Evolutionary conservation across 2,113 vertebrate species (phyloP).

Genomic region (Cepphus grylle): DNA sequence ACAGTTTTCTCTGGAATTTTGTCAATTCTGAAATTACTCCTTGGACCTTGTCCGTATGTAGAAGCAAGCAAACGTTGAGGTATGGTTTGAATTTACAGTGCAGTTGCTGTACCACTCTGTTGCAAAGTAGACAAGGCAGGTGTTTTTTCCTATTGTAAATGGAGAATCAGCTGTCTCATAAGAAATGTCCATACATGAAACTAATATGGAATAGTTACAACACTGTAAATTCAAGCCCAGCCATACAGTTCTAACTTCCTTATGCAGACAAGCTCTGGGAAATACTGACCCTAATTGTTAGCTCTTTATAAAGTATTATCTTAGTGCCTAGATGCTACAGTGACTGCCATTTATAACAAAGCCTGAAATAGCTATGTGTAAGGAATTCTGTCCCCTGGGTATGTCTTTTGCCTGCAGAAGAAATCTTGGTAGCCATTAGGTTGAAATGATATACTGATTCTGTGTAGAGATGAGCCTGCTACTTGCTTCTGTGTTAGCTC

Average conservation of each 20-base stretch:
- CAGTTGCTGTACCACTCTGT: not conserved
- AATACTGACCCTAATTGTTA: not conserved
- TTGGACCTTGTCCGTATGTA: not conserved
- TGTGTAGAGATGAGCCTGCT: not conserved
- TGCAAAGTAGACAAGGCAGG: not conserved
- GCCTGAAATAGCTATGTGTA: not conserved
- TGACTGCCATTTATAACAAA: constrained; percentile 53
- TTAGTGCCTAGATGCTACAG: constrained; percentile 58
- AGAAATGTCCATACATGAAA: not conserved
- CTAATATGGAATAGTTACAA: not conserved
- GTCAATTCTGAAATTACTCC: not conserved
- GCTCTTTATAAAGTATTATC: constrained; percentile 21
- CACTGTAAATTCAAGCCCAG: not conserved
- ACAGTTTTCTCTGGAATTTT: constrained; percentile 8
- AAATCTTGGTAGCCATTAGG: not conserved
- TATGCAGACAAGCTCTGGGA: not conserved
- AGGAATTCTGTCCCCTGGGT: not conserved
- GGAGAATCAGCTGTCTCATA: not conserved
- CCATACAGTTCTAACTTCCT: not conserved
- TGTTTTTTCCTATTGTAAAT: not conserved
- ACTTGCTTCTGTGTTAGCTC: not conserved
- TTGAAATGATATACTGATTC: not conserved
- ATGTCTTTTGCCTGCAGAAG: not conserved
- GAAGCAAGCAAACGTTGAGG: not conserved
- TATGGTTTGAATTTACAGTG: not conserved